Evolutionary conservation across 2,888 invertebrate genomes (phyloP).

Genomic region (Protophormia terraenovae): DNA sequence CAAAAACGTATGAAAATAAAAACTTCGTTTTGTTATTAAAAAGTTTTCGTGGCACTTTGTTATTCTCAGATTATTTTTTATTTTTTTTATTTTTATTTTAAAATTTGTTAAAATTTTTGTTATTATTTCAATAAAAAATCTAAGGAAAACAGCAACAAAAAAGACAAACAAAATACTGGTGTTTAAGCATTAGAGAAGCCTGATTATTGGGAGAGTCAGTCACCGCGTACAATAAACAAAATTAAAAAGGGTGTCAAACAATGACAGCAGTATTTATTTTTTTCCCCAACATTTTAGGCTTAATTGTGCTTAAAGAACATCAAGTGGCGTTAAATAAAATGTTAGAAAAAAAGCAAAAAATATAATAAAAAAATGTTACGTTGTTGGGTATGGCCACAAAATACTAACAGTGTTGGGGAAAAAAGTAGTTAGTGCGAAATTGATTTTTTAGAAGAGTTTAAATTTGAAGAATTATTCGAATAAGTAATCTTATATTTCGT

Average conservation of each 20-base stretch:
- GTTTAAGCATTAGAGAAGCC: not conserved
- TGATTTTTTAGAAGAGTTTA: no score
- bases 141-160: not conserved
- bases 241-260: conserved; percentile 52
- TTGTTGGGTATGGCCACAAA: not conserved
- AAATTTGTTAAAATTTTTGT: not conserved
- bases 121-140: not conserved
- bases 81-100: conserved; percentile 5
- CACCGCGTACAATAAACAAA: conserved; percentile 28
- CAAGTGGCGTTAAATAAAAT: conserved; percentile 1
- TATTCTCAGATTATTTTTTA: not conserved
- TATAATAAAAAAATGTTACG: no score
- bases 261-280: conserved; percentile 5
- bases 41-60: not conserved
- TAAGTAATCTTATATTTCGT: no score
- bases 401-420: not conserved
- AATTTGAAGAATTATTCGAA: no score
- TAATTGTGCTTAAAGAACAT: conserved; percentile 30
- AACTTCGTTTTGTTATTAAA: conserved; percentile 1
- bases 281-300: conserved; percentile 19
- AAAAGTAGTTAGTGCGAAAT: not conserved
- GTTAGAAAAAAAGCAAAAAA: not conserved
- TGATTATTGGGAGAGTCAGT: not conserved
- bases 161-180: not conserved
- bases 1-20: not conserved